Conservation (phyloP, 2,888 invertebrate genomes). For the Arenicola marina region DNA sequence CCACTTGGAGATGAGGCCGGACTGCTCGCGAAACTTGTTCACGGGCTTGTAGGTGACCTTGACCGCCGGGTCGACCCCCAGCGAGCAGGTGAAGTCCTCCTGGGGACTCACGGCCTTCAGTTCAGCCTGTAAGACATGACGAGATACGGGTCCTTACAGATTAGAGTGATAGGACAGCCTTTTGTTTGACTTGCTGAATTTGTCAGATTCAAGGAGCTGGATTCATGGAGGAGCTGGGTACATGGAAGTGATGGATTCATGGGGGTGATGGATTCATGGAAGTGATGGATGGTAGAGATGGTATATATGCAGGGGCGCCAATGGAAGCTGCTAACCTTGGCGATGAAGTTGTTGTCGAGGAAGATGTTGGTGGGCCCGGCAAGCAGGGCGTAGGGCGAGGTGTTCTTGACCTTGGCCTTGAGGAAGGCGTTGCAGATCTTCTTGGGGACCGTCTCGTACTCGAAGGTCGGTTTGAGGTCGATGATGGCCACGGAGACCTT, state of each 20-base stretch:
- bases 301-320: not conserved
- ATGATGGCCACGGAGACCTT: slow-evolving; percentile 55
- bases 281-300: no score
- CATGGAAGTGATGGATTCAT: no score
- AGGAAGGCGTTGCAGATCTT: slow-evolving; percentile 57
- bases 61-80: slow-evolving; percentile 62
- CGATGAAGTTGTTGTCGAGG: slow-evolving; percentile 62
- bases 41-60: slow-evolving; percentile 59
- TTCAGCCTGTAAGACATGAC: slow-evolving; percentile 19
- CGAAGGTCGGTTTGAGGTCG: slow-evolving; percentile 57
- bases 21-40: slow-evolving; percentile 52
- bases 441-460: slow-evolving; percentile 60
- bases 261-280: no score
- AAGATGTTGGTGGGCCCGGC: slow-evolving; percentile 60
- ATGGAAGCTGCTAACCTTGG: slow-evolving; percentile 52
- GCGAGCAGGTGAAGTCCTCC: slow-evolving; percentile 61
- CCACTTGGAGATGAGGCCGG: slow-evolving; percentile 56
- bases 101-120: slow-evolving; percentile 56
- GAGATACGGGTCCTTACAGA: no score
- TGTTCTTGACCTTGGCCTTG: slow-evolving; percentile 59
- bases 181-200: no score
- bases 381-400: slow-evolving; percentile 56
- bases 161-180: no score
- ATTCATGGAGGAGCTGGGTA: no score
- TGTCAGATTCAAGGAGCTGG: no score